phyloP scores from a whole-genome alignment of 2,888 invertebrate species.

The Habrosyne pyritoides region DNA sequence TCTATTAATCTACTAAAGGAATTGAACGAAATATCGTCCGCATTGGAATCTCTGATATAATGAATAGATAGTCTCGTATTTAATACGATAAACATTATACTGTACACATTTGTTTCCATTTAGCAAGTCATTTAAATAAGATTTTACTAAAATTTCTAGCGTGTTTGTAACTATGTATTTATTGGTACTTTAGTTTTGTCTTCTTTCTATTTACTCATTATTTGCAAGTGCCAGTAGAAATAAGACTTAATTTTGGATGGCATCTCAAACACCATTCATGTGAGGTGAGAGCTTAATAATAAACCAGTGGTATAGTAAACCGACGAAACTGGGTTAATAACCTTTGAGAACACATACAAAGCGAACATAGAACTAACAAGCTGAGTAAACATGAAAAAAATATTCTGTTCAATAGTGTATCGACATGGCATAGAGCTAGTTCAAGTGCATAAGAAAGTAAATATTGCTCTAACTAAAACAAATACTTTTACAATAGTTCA shows the following conservation, averaged over 20 bases:
- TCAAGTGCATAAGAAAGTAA: constrained; percentile 7
- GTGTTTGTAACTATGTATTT: neutral
- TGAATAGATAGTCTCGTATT: too few species aligned
- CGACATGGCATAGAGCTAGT: constrained; percentile 13
- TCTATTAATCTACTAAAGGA: constrained; percentile 50
- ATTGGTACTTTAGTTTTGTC: too few species aligned
- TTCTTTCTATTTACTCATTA: neutral
- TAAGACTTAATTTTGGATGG: constrained; percentile 17
- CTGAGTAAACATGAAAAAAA: constrained; percentile 50
- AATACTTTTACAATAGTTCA: too few species aligned
- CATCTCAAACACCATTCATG: constrained; percentile 25
- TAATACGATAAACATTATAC: too few species aligned
- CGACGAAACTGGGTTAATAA: constrained; percentile 69
- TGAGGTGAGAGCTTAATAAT: constrained; percentile 17
- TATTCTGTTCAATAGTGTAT: constrained; percentile 35
- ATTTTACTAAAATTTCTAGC: neutral
- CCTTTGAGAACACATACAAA: constrained; percentile 59
- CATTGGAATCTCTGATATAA: neutral
- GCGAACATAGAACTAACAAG: constrained; percentile 55
- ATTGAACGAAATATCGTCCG: constrained; percentile 15
- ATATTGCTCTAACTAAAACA: constrained; percentile 10
- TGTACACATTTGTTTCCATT: too few species aligned
- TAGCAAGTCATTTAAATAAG: too few species aligned
- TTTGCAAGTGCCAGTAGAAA: neutral
- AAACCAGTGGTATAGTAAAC: constrained; percentile 35